phyloP scores from a whole-genome alignment of 2,113 vertebrate genomes.

The Heterotilapia buettikoferi region DNA sequence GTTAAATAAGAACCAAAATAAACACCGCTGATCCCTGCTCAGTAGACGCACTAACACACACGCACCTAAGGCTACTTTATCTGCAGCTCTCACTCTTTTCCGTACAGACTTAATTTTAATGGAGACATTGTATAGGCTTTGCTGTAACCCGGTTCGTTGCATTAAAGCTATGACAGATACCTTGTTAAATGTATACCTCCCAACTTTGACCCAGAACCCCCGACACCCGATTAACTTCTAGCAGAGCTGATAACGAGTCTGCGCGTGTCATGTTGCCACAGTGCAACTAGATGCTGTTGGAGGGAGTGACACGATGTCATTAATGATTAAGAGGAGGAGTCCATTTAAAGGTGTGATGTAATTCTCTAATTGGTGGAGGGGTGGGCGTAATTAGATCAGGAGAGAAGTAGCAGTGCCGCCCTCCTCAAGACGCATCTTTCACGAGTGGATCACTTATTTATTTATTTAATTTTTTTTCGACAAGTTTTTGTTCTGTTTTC shows the following conservation, averaged over 20 bases:
- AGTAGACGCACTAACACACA: background rate
- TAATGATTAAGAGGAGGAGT: constrained; percentile 52
- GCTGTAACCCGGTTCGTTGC: background rate
- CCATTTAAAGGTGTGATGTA: constrained; percentile 63
- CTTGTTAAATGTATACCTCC: background rate
- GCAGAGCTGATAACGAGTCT: background rate
- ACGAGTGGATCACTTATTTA: background rate
- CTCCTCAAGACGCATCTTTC: background rate
- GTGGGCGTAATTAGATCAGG: constrained; percentile 51
- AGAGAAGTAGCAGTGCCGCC: background rate
- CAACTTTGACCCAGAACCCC: background rate
- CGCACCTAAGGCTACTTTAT: background rate
- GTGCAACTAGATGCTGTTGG: constrained; percentile 31
- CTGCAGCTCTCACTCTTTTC: background rate
- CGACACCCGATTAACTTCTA: background rate
- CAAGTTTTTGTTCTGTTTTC: background rate
- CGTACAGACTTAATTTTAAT: background rate
- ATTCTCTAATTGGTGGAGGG: constrained; percentile 48
- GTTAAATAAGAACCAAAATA: constrained; percentile 47
- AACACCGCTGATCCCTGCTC: background rate
- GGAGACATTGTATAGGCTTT: background rate
- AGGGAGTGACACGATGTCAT: constrained; percentile 43
- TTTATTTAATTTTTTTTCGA: background rate
- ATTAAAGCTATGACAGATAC: background rate
- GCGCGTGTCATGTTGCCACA: constrained; percentile 37